These are phyloP conservation scores for Perdita meconis DNA, from an alignment of 2,888 invertebrate species.

Conservation along the genomic window DNA sequence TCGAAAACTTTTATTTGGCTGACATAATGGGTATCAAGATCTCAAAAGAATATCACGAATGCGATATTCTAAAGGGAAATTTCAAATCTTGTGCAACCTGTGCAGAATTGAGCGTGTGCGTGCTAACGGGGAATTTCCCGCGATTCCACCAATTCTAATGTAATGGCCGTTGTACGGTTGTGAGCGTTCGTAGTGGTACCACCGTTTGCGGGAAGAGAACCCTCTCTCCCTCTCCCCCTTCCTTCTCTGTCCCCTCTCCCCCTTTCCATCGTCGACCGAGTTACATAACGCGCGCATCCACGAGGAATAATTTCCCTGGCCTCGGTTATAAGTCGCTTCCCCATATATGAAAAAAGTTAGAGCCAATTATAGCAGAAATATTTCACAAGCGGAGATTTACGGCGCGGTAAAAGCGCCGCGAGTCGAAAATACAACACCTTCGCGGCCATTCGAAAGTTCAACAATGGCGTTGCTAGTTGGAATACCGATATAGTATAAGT, in stretches of 20 bases:
- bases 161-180: conserved; percentile 44
- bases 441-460: conserved; percentile 28
- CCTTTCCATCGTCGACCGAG: conserved; percentile 38
- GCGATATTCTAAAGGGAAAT: conserved; percentile 32
- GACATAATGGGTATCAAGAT: background rate
- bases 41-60: background rate
- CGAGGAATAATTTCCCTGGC: conserved; percentile 64
- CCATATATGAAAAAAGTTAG: conserved; percentile 74
- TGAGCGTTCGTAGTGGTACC: conserved; percentile 23
- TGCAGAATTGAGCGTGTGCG: conserved; percentile 9
- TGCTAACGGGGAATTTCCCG: conserved; percentile 44
- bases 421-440: conserved; percentile 13
- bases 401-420: conserved; percentile 36
- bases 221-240: background rate
- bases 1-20: background rate
- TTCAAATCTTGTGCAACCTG: conserved; percentile 42
- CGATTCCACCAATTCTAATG: conserved; percentile 54
- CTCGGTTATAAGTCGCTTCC: conserved; percentile 53
- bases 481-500: conserved; percentile 8
- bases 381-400: conserved; percentile 66
- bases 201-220: conserved; percentile 16
- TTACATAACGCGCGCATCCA: conserved; percentile 53
- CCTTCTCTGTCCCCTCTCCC: background rate
- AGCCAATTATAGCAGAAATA: conserved; percentile 71
- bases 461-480: conserved; percentile 53